Evolutionary conservation across 2,888 invertebrate species (phyloP), one percentile per base, ranked within the genome.

Genomic region (Latheticus oryzae): DNA sequence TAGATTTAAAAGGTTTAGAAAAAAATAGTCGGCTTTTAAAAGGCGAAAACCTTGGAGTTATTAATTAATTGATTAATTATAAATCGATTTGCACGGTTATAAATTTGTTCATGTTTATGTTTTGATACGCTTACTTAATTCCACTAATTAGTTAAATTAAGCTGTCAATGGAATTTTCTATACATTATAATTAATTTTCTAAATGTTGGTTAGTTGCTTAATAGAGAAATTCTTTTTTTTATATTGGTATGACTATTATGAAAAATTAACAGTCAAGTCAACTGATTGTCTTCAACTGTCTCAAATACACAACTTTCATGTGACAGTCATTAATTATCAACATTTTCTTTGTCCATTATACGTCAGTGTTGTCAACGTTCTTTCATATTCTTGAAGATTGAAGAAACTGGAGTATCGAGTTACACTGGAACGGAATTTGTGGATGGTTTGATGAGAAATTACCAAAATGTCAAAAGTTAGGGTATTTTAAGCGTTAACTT

Each of bases 131-230:
- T 42, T 45, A 45, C 30, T 21, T 45, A 45, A 45, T 45, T 11
- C 19, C 26, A 17, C 28, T 45, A 45, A 45, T 45, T 43, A 43
- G 43, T 28, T 43, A 43, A 43, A 43, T 43, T 45, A 32, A 45
- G 30, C 45, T 32, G 45, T 45, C 45, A 45, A 45, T 45, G 38
- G 38, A 38, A 12, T 38, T 38, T 38, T 38, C n/a, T n/a, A n/a
- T 21, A 9, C 12, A 9, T 2, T 23, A 13, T 21, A 38, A 38
- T 38, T 38, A 38, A 38, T 38, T 38, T n/a, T n/a, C n/a, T n/a
- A n/a, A n/a, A n/a, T n/a, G n/a, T n/a, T n/a, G n/a, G n/a, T n/a
- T n/a, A n/a, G n/a, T n/a, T n/a, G n/a, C n/a, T n/a, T n/a, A n/a
- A n/a, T n/a, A n/a, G n/a, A n/a, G n/a, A n/a, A n/a, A n/a, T n/a